Conservation (phyloP, 2,113 vertebrate genomes). For the Microtus montanus region DNA sequence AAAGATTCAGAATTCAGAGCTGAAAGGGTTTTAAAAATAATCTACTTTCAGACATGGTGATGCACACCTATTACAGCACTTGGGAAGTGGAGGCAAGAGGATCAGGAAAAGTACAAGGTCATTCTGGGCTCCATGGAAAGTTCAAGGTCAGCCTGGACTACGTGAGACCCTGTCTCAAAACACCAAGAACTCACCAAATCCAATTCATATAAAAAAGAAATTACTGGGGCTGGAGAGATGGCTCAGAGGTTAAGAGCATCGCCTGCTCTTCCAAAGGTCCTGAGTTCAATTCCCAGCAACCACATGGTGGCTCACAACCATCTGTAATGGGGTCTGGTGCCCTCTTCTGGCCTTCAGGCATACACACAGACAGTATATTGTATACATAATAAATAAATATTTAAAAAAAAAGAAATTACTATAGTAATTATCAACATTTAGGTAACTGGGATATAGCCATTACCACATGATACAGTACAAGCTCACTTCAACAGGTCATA, state of each 20-base stretch:
- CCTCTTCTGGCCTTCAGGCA: too few species aligned
- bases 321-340: too few species aligned
- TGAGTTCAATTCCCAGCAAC: too few species aligned
- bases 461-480: neutral
- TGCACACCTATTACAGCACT: neutral
- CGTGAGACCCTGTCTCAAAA: neutral
- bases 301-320: too few species aligned
- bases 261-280: too few species aligned
- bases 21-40: neutral
- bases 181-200: neutral
- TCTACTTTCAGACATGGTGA: neutral
- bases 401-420: neutral
- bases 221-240: neutral
- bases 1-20: constrained; percentile 33
- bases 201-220: neutral
- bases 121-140: neutral
- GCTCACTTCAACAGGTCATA: neutral
- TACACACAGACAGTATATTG: too few species aligned
- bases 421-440: constrained; percentile 30
- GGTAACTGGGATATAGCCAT: neutral
- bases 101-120: neutral
- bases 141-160: neutral
- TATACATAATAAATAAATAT: too few species aligned
- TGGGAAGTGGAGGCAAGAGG: neutral
- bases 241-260: too few species aligned